phyloP scores from a whole-genome alignment of 2,888 invertebrate genomes.

The Myopa testacea region DNA sequence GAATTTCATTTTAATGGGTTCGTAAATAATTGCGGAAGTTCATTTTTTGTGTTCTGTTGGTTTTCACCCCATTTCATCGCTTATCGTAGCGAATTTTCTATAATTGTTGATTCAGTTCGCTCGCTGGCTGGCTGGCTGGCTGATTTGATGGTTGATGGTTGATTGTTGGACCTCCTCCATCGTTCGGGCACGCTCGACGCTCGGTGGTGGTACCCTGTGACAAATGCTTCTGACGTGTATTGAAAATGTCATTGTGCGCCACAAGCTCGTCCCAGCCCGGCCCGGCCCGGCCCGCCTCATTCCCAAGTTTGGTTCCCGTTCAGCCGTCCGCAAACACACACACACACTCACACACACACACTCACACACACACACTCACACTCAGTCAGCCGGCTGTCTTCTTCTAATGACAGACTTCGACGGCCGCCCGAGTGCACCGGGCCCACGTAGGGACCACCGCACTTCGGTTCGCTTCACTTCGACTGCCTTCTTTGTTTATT shows the following conservation, averaged over 20 bases:
- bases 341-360: background rate
- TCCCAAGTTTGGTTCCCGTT: background rate
- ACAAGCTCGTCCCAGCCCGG: background rate
- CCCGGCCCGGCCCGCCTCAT: background rate
- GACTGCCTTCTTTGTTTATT: background rate
- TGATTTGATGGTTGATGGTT: background rate
- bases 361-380: background rate
- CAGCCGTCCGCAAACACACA: background rate
- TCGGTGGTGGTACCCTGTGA: slow-evolving; percentile 41
- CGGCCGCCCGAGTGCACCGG: background rate
- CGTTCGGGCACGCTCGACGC: background rate
- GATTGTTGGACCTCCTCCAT: slow-evolving; percentile 5
- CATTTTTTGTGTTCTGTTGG: slow-evolving; percentile 42
- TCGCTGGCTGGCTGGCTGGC: slow-evolving; percentile 45
- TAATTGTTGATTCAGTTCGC: slow-evolving; percentile 61
- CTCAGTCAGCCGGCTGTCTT: background rate
- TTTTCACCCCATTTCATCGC: slow-evolving; percentile 15
- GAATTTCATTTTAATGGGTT: slow-evolving; percentile 51
- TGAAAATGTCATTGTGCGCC: slow-evolving; percentile 42
- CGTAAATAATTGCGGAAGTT: slow-evolving; percentile 62
- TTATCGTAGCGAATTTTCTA: slow-evolving; percentile 47
- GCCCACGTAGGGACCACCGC: background rate
- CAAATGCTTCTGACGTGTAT: slow-evolving; percentile 43
- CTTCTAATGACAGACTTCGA: background rate
- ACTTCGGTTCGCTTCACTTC: background rate